phyloP scores from a whole-genome alignment of 2,888 invertebrate species.

The Pyrocoelia pectoralis region DNA sequence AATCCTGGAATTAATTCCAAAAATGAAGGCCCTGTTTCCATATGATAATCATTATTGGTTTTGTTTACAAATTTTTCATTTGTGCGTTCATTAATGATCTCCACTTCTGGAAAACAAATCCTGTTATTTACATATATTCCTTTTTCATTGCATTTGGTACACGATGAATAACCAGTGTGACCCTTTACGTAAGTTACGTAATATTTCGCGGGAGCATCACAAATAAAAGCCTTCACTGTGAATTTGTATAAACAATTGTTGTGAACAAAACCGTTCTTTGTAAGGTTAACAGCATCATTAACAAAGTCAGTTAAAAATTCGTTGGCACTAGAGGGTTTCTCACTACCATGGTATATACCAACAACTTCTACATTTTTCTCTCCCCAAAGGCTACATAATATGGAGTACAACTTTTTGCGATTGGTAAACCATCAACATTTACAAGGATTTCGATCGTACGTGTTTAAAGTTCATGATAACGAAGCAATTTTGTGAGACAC shows the following conservation, averaged over 20 bases:
- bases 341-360: not conserved
- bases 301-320: not conserved
- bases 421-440: not conserved
- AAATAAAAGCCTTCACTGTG: not conserved
- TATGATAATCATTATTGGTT: not conserved
- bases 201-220: not conserved
- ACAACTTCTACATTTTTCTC: not conserved
- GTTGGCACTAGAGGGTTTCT: not conserved
- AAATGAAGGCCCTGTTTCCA: not conserved
- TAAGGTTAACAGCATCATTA: not conserved
- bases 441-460: not conserved
- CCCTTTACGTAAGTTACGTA: not conserved
- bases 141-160: slow-evolving; percentile 17
- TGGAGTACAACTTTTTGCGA: not conserved
- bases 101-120: slow-evolving; percentile 7
- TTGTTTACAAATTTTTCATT: slow-evolving; percentile 1
- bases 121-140: slow-evolving; percentile 20
- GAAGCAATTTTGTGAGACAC: not conserved
- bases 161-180: slow-evolving; percentile 11
- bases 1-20: slow-evolving; percentile 6
- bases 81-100: slow-evolving; percentile 8
- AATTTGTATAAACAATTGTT: not conserved
- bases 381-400: not conserved
- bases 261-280: not conserved
- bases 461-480: too few relatives aligned